A percentile compares a stretch with the other conserved stretches of the same genome.
Conservation (phyloP, 2,888 invertebrate genomes). For the Tachystola acroxantha region DNA sequence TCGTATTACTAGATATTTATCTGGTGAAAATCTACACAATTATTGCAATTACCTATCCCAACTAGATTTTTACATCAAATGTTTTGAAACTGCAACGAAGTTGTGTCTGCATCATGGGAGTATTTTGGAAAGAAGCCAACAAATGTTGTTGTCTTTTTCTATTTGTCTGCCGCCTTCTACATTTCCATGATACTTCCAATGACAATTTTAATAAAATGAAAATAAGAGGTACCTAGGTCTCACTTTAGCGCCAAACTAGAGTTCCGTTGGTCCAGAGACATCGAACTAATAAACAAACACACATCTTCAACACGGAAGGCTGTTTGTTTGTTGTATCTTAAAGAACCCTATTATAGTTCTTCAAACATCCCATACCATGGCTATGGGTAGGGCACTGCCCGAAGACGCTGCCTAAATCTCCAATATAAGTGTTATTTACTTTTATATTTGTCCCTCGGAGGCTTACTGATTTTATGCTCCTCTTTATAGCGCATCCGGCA, state of each 20-base stretch:
- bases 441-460: slow-evolving; percentile 63
- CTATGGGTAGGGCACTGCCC: too few species aligned
- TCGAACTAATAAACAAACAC: too few species aligned
- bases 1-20: too few species aligned
- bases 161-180: slow-evolving; percentile 7
- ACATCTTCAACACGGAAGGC: too few species aligned
- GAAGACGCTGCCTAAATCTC: slow-evolving; percentile 49
- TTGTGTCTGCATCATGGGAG: slow-evolving; percentile 10
- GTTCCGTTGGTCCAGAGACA: too few species aligned
- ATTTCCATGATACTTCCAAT: slow-evolving; percentile 8
- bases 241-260: too few species aligned
- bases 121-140: slow-evolving; percentile 12
- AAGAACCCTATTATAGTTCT: too few species aligned
- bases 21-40: too few species aligned
- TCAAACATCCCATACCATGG: too few species aligned
- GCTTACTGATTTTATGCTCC: slow-evolving; percentile 69
- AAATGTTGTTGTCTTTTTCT: slow-evolving; percentile 1
- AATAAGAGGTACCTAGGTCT: background rate
- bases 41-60: too few species aligned
- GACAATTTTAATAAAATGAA: background rate
- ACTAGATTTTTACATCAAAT: too few species aligned
- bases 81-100: slow-evolving; percentile 5
- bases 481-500: slow-evolving; percentile 69
- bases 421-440: slow-evolving; percentile 70
- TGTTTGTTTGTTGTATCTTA: too few species aligned